A percentile compares a stretch with the other conserved stretches of the same genome.
Conservation (phyloP, 2,113 vertebrate genomes). For the Grus americana region DNA sequence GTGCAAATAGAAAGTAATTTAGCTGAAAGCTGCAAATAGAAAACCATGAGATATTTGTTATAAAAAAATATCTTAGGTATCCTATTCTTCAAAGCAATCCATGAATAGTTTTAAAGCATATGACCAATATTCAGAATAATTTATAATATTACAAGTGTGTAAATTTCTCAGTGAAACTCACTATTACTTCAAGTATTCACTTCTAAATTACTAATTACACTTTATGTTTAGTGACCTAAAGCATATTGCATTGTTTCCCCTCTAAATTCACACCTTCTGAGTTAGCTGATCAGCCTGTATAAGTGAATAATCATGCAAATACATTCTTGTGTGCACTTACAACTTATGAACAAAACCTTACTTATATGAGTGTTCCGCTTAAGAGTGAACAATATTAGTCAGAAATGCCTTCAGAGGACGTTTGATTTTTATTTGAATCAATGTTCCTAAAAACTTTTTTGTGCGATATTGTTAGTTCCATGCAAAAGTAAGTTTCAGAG, state of each 20-base stretch:
- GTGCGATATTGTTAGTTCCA: neutral
- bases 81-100: neutral
- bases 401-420: neutral
- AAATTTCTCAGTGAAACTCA: neutral
- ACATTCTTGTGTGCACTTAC: neutral
- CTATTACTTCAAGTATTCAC: neutral
- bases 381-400: neutral
- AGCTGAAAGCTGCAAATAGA: neutral
- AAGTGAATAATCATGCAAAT: neutral
- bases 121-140: neutral
- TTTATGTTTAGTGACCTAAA: neutral
- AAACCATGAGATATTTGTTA: neutral
- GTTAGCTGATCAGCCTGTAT: neutral
- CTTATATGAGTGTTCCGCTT: neutral
- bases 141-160: accelerated
- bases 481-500: neutral
- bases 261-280: neutral
- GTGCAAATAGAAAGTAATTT: neutral
- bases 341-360: neutral
- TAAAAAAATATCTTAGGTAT: neutral
- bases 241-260: neutral
- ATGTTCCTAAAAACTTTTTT: neutral
- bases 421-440: neutral
- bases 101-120: neutral
- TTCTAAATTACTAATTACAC: neutral